Evolutionary conservation across 1,140 invertebrate genomes (phyloP).

Genomic region (Lysiphlebus fabarum): DNA sequence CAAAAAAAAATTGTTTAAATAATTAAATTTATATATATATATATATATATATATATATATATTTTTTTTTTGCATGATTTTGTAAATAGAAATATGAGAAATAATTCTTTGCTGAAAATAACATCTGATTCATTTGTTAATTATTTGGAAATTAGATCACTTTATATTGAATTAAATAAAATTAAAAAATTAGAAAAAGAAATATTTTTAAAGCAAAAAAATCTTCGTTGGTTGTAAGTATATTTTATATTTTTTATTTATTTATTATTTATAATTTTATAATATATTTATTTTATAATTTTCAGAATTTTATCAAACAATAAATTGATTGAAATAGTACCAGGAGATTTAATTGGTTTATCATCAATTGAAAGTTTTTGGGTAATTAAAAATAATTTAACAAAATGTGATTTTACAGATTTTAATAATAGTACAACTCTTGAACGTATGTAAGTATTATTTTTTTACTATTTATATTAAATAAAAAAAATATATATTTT

Average conservation of each 20-base stretch:
- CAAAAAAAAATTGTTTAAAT: neutral
- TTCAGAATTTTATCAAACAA: conserved; percentile 53
- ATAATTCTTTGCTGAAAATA: conserved; percentile 33
- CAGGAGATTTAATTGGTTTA: conserved; percentile 49
- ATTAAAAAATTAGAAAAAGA: conserved; percentile 35
- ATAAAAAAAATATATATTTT: neutral
- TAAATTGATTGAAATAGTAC: conserved; percentile 43
- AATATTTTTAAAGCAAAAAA: conserved; percentile 35
- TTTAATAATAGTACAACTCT: conserved; percentile 50
- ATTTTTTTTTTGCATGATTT: conserved; percentile 2
- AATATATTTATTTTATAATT: conserved; percentile 33
- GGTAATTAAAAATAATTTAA: conserved; percentile 49
- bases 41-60: too few species aligned
- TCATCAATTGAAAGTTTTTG: conserved; percentile 49
- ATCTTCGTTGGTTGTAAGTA: conserved; percentile 43
- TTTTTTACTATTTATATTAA: conserved; percentile 2
- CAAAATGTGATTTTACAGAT: conserved; percentile 43
- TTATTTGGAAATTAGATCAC: neutral
- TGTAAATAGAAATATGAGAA: conserved; percentile 34
- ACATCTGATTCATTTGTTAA: conserved; percentile 25
- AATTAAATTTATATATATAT: neutral
- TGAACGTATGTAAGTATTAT: conserved; percentile 47
- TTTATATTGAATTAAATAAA: conserved; percentile 32
- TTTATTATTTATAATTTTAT: too few species aligned
- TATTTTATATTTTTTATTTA: too few species aligned